A percentile compares a stretch with the other conserved stretches of the same genome.
These are phyloP conservation scores for Popillia japonica DNA, from an alignment of 1,140 invertebrate genomes.

Conservation along the genomic window DNA sequence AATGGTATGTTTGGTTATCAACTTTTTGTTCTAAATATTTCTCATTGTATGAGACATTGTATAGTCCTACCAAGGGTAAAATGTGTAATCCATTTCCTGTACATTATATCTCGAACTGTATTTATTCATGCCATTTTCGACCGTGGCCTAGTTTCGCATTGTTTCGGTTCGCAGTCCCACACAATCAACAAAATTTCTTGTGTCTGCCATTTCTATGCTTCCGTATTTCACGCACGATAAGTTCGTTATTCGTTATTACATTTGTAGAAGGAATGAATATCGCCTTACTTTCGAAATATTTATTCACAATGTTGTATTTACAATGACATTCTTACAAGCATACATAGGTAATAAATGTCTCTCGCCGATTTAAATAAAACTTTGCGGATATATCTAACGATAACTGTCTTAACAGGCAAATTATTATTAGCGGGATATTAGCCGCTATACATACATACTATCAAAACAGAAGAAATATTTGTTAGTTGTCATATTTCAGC, in stretches of 20 bases:
- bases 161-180: not conserved
- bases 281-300: not conserved
- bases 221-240: not conserved
- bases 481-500: too few relatives aligned
- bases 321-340: too few relatives aligned
- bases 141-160: conserved; percentile 2
- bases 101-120: not conserved
- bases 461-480: too few relatives aligned
- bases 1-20: not conserved
- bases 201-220: not conserved
- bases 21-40: not conserved
- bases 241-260: not conserved
- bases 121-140: not conserved
- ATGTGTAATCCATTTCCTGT: not conserved
- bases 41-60: not conserved
- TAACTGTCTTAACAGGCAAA: too few relatives aligned
- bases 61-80: not conserved
- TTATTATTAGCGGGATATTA: too few relatives aligned
- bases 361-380: too few relatives aligned
- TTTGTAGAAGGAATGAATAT: not conserved
- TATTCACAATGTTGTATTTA: not conserved
- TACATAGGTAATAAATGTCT: too few relatives aligned
- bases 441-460: too few relatives aligned
- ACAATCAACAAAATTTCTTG: not conserved
- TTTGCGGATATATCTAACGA: too few relatives aligned